Evolutionary conservation across 2,888 invertebrate species (phyloP).

Genomic region (Poecilobothrus nobilitatus): DNA sequence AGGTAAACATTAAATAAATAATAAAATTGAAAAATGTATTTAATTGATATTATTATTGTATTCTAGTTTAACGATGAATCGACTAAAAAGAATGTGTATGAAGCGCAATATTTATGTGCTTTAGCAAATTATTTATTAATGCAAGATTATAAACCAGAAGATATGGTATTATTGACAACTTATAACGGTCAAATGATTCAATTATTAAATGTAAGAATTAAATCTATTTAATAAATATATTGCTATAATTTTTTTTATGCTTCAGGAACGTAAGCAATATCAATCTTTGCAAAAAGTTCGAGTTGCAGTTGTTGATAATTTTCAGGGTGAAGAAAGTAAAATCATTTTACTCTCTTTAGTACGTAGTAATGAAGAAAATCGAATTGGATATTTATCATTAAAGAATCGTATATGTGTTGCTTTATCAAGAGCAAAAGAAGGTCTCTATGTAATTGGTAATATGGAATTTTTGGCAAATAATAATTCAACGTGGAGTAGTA

Average conservation of each 20-base stretch:
- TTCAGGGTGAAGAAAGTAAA: slow-evolving; percentile 71
- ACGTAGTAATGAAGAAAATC: slow-evolving; percentile 58
- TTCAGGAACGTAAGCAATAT: slow-evolving; percentile 30
- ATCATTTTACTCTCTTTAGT: slow-evolving; percentile 73
- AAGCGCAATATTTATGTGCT: slow-evolving; percentile 55
- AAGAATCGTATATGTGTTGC: slow-evolving; percentile 70
- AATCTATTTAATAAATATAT: not conserved
- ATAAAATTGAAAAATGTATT: not conserved
- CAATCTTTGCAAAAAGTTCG: slow-evolving; percentile 44
- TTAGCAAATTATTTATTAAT: slow-evolving; percentile 54
- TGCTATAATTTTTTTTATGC: slow-evolving; percentile 13
- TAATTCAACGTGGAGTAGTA: slow-evolving; percentile 50
- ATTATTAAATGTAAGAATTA: slow-evolving; percentile 21
- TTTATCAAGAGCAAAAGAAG: slow-evolving; percentile 61
- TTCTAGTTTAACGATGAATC: slow-evolving; percentile 47
- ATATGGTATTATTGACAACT: slow-evolving; percentile 65
- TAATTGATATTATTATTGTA: not conserved
- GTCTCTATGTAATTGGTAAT: slow-evolving; percentile 67
- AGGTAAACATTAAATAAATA: slow-evolving; percentile 35
- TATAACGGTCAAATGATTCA: slow-evolving; percentile 61
- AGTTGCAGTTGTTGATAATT: slow-evolving; percentile 66
- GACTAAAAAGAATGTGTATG: slow-evolving; percentile 52
- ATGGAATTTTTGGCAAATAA: slow-evolving; percentile 50
- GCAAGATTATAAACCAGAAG: slow-evolving; percentile 50
- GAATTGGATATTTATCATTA: slow-evolving; percentile 61